Evolutionary conservation across 1,140 invertebrate species (phyloP), one percentile per base, ranked within the genome.

Genomic region (Octopus sinensis): DNA sequence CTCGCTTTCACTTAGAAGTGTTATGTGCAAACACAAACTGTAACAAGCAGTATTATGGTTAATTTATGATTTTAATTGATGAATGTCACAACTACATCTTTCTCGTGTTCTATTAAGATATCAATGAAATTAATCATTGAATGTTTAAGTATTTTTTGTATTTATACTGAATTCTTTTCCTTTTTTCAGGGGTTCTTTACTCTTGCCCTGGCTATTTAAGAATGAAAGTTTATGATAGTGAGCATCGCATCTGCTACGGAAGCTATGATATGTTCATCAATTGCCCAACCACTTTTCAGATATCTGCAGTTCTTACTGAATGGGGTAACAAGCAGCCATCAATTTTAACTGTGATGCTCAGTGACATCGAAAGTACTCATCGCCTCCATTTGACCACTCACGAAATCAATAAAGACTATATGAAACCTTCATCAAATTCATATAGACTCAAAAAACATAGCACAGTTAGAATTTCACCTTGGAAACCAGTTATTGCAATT

Each of bases 251-350:
- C 43, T 77, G 76, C 43, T 77, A 77, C 52, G 76, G 76, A 43
- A 53, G 52, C 52, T 77, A 77, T 43, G 76, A 77, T 43, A 77
- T 77, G 43, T 77, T 77, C 43, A 77, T 77, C 76, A 77, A 77
- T 43, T 77, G 76, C 76, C 76, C 76, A 13, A 51, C 17, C 52
- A 77, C 17, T 43, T 77, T 77, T 43, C 76, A 77, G 52, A 77
- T 77, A 77, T 77, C 76, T 6, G 76, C 76, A 43, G 76, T 77
- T 51, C 76, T 77, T 6, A 53, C 76, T 6, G 76, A 77, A 51
- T 77, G 76, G 76, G 76, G 76, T 51, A 51, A 13, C 43, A 51
- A 51, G 17, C 76, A 77, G 13, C 76, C 76, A 77, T 77, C 76
- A 13, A 77, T 77, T 13, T 43, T 77, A 9, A 77, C 76, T 30